Evolutionary conservation across 37 sponge, comb jelly and placozoan species (phyloP).

Genomic region (Corticium candelabrum): DNA sequence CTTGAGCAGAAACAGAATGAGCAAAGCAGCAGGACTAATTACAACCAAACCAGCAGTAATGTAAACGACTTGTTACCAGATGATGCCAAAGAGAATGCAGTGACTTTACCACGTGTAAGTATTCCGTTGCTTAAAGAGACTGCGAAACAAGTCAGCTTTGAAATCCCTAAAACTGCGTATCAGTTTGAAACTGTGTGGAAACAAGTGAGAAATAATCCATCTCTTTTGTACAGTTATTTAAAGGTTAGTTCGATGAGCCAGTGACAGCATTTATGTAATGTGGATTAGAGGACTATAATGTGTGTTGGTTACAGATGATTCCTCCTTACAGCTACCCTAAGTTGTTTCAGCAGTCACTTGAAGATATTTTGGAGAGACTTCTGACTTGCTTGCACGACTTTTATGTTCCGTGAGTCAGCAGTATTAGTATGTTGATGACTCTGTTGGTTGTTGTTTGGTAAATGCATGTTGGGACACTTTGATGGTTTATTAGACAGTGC

Average conservation of each 20-base stretch:
- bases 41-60: too few species aligned
- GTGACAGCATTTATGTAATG: neutral
- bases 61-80: too few species aligned
- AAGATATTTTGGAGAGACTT: slow-evolving; percentile 2
- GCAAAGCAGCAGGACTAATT: too few species aligned
- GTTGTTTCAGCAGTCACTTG: slow-evolving; percentile 61
- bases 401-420: neutral
- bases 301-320: slow-evolving; percentile 15
- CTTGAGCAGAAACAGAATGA: neutral
- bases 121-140: neutral
- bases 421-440: too few species aligned
- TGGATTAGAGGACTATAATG: neutral
- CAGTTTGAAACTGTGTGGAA: neutral
- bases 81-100: neutral
- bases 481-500: too few species aligned
- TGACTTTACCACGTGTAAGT: too few species aligned
- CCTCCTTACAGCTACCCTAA: slow-evolving; percentile 37
- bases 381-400: neutral
- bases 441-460: too few species aligned
- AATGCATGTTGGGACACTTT: too few species aligned
- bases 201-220: neutral
- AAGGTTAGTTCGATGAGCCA: neutral
- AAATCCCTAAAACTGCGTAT: neutral
- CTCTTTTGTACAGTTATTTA: neutral
- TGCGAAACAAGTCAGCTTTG: neutral